Base-by-base conservation (phyloP, 2,113 vertebrate species). In the Pyrgilauda ruficollis region DNA sequence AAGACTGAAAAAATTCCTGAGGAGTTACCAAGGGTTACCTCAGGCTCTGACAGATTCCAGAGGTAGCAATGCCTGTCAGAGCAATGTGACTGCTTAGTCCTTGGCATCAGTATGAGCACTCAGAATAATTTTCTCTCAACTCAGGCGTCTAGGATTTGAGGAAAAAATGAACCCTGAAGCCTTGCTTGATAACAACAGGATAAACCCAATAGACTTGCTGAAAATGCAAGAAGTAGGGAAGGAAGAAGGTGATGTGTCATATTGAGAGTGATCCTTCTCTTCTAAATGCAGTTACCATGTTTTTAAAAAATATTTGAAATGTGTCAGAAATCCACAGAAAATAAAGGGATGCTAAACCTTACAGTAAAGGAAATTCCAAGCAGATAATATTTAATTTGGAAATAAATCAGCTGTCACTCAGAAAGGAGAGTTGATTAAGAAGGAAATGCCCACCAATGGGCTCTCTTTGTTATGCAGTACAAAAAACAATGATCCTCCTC, bases 241-340 rank as follows among this genome's bases (percentile, higher is more conserved):
- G n/a, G 47, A 89, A 69, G 18, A 27, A 41, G 26, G 12, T 58
- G 11, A 41, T n/a, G 41, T 61, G 4, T 59, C 13, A 10, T 62
- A 23, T 0, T 62, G 50, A 70, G 20, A n/a, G 37, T 8, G 61
- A 52, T 72, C 14, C 13, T 79, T 6, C 35, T 77, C 70, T 84
- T 39, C 21, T 43, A 47, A 73, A 56, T 19, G 4, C 2, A 7
- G n/a, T 61, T 28, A 21, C 27, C 15, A 30, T 0, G 0, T 47
- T 72, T 55, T 12, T 30, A 91, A 79, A 35, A 49, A 1, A 37
- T 13, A 70, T 49, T 18, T 78, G 5, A 56, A 73, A 62, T 22
- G 1, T 58, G 20, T 17, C 18, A 64, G 82, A 85, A 92, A 93
- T 33, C 30, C 55, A 19, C 23, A 84, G 88, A 55, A 92, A 78